phyloP scores from a whole-genome alignment of 2,113 vertebrate species.

The Recurvirostra avosetta region DNA sequence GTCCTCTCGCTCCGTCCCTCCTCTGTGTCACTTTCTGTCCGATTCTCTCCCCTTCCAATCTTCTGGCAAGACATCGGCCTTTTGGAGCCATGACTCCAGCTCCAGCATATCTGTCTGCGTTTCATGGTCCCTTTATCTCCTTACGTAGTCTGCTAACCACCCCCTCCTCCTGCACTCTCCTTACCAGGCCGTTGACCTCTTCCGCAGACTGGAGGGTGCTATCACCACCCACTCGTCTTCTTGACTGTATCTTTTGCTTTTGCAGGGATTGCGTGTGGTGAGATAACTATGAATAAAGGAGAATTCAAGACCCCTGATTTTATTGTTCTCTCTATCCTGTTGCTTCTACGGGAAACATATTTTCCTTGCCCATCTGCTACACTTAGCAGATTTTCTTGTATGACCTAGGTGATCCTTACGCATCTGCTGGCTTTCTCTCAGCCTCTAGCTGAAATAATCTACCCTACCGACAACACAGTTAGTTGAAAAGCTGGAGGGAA shows the following conservation, averaged over 20 bases:
- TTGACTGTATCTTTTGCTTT: not conserved
- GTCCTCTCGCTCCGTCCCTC: not conserved
- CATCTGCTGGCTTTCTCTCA: not conserved
- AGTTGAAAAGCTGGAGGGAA: not conserved
- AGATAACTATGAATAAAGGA: not conserved
- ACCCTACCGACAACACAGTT: not conserved
- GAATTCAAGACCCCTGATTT: not conserved
- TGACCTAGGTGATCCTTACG: not conserved
- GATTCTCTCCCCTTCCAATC: not conserved
- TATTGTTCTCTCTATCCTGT: not conserved
- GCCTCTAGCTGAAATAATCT: not conserved
- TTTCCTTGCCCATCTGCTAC: not conserved
- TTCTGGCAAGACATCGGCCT: not conserved
- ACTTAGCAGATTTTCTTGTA: not conserved
- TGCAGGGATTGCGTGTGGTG: not conserved
- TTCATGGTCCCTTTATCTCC: not conserved
- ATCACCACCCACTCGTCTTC: not conserved
- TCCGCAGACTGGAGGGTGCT: not conserved
- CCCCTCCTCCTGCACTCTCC: not conserved
- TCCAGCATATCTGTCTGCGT: not conserved
- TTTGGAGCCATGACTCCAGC: not conserved
- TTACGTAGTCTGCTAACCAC: not conserved
- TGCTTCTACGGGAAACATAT: not conserved
- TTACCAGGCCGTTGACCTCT: not conserved
- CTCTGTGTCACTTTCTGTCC: not conserved